Conservation (phyloP, 2,113 vertebrate genomes). For the Coptodon rendalli region DNA sequence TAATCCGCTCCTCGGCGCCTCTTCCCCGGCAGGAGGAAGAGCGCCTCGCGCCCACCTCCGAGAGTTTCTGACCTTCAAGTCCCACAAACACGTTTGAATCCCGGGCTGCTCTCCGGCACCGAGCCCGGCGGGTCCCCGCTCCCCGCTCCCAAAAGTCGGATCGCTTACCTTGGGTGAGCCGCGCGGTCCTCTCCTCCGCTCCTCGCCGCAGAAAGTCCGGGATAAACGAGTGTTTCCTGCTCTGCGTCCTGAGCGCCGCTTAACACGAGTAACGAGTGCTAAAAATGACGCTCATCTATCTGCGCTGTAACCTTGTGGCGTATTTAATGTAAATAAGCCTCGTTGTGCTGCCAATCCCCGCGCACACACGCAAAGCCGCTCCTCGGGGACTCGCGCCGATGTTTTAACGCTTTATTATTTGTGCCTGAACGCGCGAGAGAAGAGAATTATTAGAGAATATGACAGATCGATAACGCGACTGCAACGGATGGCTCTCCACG, state of each 20-base stretch:
- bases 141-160: background rate
- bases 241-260: constrained; percentile 87
- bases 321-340: constrained; percentile 99
- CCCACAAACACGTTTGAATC: background rate
- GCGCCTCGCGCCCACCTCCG: background rate
- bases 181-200: constrained; percentile 61
- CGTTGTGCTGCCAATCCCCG: constrained; percentile 94
- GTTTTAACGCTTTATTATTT: constrained; percentile 88
- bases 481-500: constrained; percentile 77
- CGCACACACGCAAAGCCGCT: constrained; percentile 83
- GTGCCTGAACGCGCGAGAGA: constrained; percentile 84
- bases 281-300: constrained; percentile 96
- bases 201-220: constrained; percentile 76
- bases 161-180: background rate
- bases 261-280: constrained; percentile 98
- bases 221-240: constrained; percentile 77
- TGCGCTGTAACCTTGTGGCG: constrained; percentile 99
- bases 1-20: background rate
- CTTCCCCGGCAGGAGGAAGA: background rate
- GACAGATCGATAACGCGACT: constrained; percentile 83
- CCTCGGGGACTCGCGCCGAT: constrained; percentile 81
- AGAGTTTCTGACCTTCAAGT: background rate
- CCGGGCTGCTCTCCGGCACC: background rate
- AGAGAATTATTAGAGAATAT: constrained; percentile 91
- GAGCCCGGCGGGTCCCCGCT: background rate